Evolutionary conservation across 2,888 invertebrate genomes (phyloP), one percentile per base, ranked within the genome.

Genomic region (Embidobia sp.): DNA sequence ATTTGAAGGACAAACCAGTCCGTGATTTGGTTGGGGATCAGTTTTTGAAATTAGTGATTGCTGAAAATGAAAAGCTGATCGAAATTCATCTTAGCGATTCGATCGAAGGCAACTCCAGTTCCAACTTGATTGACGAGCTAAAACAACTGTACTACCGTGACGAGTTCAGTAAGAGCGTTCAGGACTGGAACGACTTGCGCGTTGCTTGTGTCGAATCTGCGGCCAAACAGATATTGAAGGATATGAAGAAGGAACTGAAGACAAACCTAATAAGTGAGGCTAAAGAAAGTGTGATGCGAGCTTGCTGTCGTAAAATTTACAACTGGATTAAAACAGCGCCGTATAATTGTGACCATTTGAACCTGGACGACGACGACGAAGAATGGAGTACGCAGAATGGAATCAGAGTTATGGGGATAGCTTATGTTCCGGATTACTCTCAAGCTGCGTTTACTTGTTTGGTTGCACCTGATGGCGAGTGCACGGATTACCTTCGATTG

Each of bases 111-210:
- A 94, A 95, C 85, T 95, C 95, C 0, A 91, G 93, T 0, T 90
- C 91, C 0, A 94, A 94, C 26, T 98, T 96, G 85, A 91, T 97
- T 26, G 97, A 98, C 75, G 98, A 98, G 90, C 94, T 96, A 40
- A 96, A 97, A 84, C 95, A 96, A 81, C 90, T 96, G 1, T 97
- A 95, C 85, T 94, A 95, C 81, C 93, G 94, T 90, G 98, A 98
- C 90, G 98, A 98, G 89, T 98, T 97, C 90, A 97, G 97, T 81
- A 96, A 96, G 81, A 94, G 94, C 79, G 97, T 97, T 0, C 95
- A 98, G 87, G 97, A 97, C 82, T 99, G 99, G 99, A 99, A 99
- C 90, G 93, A 94, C 1, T 88, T 98, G 49, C 92, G 99, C 33
- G 93, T 94, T 0, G 95, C 96, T 83, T 96, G 97, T 59, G 95